A percentile compares a stretch with the other conserved stretches of the same genome.
phyloP scores from a whole-genome alignment of 2,888 invertebrate species.

The Gerris lacustris region DNA sequence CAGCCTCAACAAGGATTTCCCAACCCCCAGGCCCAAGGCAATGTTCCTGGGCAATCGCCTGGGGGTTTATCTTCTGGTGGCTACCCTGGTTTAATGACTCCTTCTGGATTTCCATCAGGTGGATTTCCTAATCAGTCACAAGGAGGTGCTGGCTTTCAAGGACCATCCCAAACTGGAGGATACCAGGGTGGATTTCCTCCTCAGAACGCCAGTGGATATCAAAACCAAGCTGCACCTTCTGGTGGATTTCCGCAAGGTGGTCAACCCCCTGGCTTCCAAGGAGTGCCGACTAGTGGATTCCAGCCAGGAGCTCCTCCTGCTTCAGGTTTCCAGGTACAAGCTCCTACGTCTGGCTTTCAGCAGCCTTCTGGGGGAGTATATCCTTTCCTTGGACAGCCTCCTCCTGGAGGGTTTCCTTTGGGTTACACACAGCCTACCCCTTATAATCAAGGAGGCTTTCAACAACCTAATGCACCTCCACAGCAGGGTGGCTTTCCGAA shows the following conservation, averaged over 20 bases:
- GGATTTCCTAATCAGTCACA: background rate
- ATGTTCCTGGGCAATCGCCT: constrained; percentile 9
- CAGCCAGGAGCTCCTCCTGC: background rate
- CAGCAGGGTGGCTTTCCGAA: background rate
- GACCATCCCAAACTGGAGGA: constrained; percentile 7
- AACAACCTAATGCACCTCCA: background rate
- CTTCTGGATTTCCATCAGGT: constrained; percentile 2
- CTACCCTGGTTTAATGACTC: constrained; percentile 8
- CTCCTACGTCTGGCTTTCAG: too few species aligned
- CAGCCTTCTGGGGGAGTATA: too few species aligned
- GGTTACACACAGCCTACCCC: background rate
- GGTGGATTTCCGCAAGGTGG: background rate
- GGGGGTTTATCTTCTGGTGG: background rate
- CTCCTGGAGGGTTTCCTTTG: background rate
- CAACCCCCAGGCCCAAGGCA: constrained; percentile 9
- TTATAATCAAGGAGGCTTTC: too few species aligned
- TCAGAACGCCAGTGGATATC: background rate
- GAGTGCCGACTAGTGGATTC: background rate
- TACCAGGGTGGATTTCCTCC: background rate
- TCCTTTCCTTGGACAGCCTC: background rate
- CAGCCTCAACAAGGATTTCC: constrained; percentile 12
- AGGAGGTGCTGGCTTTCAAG: constrained; percentile 5
- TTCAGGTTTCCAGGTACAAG: background rate
- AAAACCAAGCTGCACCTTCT: background rate
- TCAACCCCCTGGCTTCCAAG: background rate